Base-by-base conservation (phyloP, 1,140 invertebrate genomes). In the Drosophila nebulosa region DNA sequence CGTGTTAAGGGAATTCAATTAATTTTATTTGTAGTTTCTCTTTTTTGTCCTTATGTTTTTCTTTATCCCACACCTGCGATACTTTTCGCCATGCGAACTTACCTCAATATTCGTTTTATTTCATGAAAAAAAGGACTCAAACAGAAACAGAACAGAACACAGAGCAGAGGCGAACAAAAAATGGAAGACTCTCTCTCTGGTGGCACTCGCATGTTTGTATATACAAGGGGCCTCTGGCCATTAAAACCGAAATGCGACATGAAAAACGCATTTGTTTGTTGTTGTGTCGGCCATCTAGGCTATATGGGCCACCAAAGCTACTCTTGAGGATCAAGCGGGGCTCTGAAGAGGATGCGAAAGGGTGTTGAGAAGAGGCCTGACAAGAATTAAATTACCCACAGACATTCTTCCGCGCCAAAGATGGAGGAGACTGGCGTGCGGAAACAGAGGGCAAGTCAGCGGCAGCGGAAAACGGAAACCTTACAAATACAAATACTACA, bases 221-320 rank as follows among this genome's bases (percentile, higher is more conserved):
- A 26, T 22, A 30, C 56, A 30, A n/a, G 35, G 18, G 22, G 42
- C 51, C 32, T 63, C 16, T 46, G 68, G 67, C 59, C 27, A 32
- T 72, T 52, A 64, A 53, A 64, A 46, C 39, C 16, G 32, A 63
- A 61, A 65, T 51, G 61, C 57, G 64, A 77, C 74, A 77, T 74
- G 74, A 62, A 73, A 74, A 77, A 77, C 70, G 70, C 74, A 77
- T 77, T 77, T 77, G 61, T 42, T 64, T 65, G 64, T 75, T 60
- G 61, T 61, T 76, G 22, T 42, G 18, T 51, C 50, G 50, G 58
- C 32, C 61, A 75, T 26, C 78, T 77, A 55, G 39, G 16, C 35
- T 27, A 35, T 32, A 51, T 21, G 42, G 63, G 52, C 52, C 26
- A 51, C 51, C 68, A 46, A 62, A 46, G 16, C 39, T 16, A 46